Base-by-base conservation (phyloP, 1,140 invertebrate genomes). In the Tetranychus cinnabarinus region DNA sequence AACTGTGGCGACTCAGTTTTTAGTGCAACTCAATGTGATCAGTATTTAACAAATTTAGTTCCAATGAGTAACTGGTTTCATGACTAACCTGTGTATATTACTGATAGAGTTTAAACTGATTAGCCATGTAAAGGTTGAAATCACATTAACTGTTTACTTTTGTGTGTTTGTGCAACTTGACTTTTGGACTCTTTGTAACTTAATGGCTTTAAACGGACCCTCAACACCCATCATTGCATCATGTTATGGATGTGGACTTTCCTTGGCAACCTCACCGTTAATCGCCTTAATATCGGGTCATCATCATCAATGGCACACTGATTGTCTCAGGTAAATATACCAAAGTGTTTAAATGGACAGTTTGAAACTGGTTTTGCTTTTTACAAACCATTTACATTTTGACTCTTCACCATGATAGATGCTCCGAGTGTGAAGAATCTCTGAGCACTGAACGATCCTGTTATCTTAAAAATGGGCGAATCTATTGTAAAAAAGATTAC, bases 391-490 rank as follows among this genome's bases (percentile, higher is more conserved):
- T 23, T 23, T 23, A 23, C 23, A 23, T 23, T 23, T 23, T 23
- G 23, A 23, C 23, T 23, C 8, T 56, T n/a, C 35, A 4, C 10
- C 35, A 10, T 56, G 15, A 3, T 52, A 65, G 61, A 34, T 65
- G 64, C 46, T 48, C 50, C 12, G 45, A 63, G 39, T 65, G 64
- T 46, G 54, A 59, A 12, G 55, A 64, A 58, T 45, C 59, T 45
- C 42, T 65, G 33, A 48, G 54, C 35, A 36, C 61, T 12, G 61
- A 33, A 37, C 37, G 46, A 37, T 61, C 61, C 4, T 65, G 64
- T 63, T 63, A 60, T 55, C 31, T 65, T 23, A 47, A 35, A 31
- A 61, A 65, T 46, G 61, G 64, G 13, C 47, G 58, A 58, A 66
- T 66, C 33, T 56, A 61, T 42, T 64, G 65, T 55, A 61, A 60